Conservation (phyloP, 2,888 invertebrate genomes). For the Apocheima hispidaria region DNA sequence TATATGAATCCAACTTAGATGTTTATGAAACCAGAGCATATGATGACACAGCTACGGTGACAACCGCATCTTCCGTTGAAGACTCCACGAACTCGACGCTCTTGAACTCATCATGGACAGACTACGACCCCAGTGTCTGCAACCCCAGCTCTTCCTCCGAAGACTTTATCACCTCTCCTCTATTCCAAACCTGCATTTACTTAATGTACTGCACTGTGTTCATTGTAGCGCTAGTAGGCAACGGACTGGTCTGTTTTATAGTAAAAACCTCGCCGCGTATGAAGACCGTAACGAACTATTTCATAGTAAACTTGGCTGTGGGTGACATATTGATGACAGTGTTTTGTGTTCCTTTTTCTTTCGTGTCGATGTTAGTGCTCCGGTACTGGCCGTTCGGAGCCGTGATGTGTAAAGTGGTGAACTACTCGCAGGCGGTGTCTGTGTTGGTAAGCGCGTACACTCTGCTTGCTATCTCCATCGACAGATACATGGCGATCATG, state of each 20-base stretch:
- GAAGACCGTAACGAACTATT: slow-evolving; percentile 97
- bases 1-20: slow-evolving; percentile 53
- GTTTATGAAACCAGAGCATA: slow-evolving; percentile 56
- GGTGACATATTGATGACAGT: slow-evolving; percentile 96
- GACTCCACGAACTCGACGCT: slow-evolving; percentile 48
- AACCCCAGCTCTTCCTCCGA: slow-evolving; percentile 53
- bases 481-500: slow-evolving; percentile 96
- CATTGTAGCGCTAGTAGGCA: slow-evolving; percentile 89
- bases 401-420: slow-evolving; percentile 93
- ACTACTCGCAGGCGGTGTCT: slow-evolving; percentile 93
- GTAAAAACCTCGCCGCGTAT: slow-evolving; percentile 93
- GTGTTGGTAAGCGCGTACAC: slow-evolving; percentile 96
- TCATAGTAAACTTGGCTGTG: slow-evolving; percentile 95
- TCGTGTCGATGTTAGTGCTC: slow-evolving; percentile 91
- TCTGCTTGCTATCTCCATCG: slow-evolving; percentile 95
- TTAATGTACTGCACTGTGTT: slow-evolving; percentile 91
- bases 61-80: slow-evolving; percentile 36
- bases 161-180: slow-evolving; percentile 71
- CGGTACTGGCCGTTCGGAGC: slow-evolving; percentile 96
- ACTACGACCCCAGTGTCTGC: slow-evolving; percentile 56
- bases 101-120: slow-evolving; percentile 61
- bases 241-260: slow-evolving; percentile 94
- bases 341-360: slow-evolving; percentile 96
- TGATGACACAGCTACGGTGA: slow-evolving; percentile 43
- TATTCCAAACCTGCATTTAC: slow-evolving; percentile 89